Conservation (phyloP, 2,113 vertebrate species). For the Serilophus lunatus region DNA sequence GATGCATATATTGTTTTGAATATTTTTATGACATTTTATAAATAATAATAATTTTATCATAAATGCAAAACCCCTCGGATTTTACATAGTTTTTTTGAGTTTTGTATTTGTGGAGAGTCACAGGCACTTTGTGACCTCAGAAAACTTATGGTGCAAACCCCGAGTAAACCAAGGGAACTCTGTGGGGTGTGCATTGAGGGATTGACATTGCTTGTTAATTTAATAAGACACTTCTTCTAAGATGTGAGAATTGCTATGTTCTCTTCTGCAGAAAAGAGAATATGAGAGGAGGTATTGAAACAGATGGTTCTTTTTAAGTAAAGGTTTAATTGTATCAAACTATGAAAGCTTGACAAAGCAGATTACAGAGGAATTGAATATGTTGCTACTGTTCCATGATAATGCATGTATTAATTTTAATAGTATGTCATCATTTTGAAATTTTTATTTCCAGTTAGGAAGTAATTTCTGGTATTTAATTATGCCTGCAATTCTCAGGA, state of each 20-base stretch:
- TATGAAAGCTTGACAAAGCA: background rate
- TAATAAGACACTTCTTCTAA: background rate
- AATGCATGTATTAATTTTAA: background rate
- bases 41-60: background rate
- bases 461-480: constrained; percentile 28
- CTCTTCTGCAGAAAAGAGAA: background rate
- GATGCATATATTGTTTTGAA: accelerated
- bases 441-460: background rate
- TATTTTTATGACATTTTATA: background rate
- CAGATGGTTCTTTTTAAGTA: background rate
- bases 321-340: background rate
- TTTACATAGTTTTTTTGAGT: background rate
- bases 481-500: background rate
- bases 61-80: background rate
- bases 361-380: background rate
- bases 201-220: background rate
- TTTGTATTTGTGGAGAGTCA: background rate
- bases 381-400: background rate
- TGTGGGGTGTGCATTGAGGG: background rate
- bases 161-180: background rate
- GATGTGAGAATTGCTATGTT: background rate
- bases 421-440: background rate
- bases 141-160: background rate
- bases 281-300: background rate
- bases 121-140: background rate